phyloP scores from a whole-genome alignment of 1,140 invertebrate genomes.

The Hyphantria cunea region DNA sequence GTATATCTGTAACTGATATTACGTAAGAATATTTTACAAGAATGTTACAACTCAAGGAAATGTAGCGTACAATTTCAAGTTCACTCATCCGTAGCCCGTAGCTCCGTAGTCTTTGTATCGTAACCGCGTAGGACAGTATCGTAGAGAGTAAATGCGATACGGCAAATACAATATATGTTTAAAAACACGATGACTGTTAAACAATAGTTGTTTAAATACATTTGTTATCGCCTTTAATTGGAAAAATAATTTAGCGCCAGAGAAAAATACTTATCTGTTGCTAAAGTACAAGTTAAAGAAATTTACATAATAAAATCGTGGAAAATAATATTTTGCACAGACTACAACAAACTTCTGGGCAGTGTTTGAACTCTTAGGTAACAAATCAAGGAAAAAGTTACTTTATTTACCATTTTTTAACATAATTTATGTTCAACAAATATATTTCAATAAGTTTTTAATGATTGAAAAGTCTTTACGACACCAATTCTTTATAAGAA shows the following conservation, averaged over 20 bases:
- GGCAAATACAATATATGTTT: background rate
- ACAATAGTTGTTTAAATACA: too few species aligned
- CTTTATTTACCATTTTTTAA: background rate
- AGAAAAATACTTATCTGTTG: background rate
- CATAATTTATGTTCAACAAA: background rate
- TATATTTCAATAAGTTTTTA: background rate
- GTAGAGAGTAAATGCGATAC: background rate
- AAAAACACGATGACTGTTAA: background rate
- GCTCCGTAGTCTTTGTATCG: background rate
- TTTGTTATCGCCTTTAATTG: too few species aligned
- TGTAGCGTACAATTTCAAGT: background rate
- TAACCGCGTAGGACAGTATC: background rate
- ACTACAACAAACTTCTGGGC: background rate
- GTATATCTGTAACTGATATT: background rate
- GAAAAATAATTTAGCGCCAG: too few species aligned
- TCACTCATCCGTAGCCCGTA: background rate
- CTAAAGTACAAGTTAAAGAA: background rate
- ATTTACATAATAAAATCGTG: conserved; percentile 1
- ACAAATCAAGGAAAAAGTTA: background rate
- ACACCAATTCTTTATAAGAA: too few species aligned
- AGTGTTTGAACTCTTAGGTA: background rate
- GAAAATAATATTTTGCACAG: background rate
- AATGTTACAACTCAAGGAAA: background rate
- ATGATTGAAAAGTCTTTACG: too few species aligned
- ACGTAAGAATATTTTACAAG: background rate